A percentile compares a stretch with the other conserved stretches of the same genome.
These are phyloP conservation scores for Hyperoplus immaculatus DNA, from an alignment of 2,797 vertebrate species.

Conservation along the genomic window DNA sequence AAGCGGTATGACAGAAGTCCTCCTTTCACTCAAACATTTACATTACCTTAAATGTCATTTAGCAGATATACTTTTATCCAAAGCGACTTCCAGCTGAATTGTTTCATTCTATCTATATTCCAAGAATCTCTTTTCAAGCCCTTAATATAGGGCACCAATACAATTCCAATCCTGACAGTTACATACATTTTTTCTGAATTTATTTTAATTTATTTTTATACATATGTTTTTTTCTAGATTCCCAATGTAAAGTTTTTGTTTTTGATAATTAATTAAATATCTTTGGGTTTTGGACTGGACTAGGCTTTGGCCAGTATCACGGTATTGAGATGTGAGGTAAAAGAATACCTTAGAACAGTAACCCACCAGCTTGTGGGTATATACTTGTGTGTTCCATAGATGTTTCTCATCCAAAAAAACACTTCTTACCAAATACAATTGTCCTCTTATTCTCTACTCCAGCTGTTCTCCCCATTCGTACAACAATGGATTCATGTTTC, in stretches of 20 bases:
- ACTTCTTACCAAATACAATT: neutral
- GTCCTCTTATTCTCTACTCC: neutral
- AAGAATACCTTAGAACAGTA: neutral
- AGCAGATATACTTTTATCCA: too few species aligned
- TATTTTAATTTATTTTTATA: too few species aligned
- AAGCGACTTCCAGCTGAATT: too few species aligned
- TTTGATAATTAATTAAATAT: too few species aligned
- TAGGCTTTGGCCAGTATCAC: too few species aligned
- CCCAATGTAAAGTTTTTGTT: too few species aligned
- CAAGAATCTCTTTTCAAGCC: neutral
- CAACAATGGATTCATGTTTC: constrained; percentile 8
- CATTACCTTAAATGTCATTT: too few species aligned
- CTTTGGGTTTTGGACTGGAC: too few species aligned
- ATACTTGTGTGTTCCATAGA: neutral
- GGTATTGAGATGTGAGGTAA: too few species aligned
- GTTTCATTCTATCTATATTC: neutral
- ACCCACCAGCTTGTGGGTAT: neutral
- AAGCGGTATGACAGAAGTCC: neutral
- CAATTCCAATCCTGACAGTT: neutral
- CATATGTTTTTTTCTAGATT: too few species aligned
- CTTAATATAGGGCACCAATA: neutral
- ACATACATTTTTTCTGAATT: too few species aligned
- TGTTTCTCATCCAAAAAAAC: neutral
- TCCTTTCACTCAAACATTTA: too few species aligned
- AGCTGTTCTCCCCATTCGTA: neutral